These are phyloP conservation scores for Tiliacea aurago DNA, from an alignment of 2,888 invertebrate genomes.

Conservation along the genomic window DNA sequence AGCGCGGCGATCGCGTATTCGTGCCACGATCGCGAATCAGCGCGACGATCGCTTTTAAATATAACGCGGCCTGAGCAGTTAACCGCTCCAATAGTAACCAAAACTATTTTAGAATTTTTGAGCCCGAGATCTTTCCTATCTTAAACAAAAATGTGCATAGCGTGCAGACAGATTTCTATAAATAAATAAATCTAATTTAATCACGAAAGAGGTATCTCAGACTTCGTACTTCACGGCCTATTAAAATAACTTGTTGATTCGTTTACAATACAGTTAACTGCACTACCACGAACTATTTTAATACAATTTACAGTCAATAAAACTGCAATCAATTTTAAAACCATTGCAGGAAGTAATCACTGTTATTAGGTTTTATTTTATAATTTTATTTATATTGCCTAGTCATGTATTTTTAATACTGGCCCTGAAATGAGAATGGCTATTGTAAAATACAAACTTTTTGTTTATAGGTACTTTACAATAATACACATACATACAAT, in stretches of 20 bases:
- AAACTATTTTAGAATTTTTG: background rate
- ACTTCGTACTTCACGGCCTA: background rate
- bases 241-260: background rate
- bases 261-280: slow-evolving; percentile 15
- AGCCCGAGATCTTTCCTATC: background rate
- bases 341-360: slow-evolving; percentile 48
- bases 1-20: no score
- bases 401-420: slow-evolving; percentile 16
- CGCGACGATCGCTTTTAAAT: no score
- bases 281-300: slow-evolving; percentile 10
- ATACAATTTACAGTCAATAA: slow-evolving; percentile 2
- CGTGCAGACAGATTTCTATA: background rate
- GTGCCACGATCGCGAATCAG: no score
- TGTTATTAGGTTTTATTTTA: slow-evolving; percentile 26
- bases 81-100: background rate
- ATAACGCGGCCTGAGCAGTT: no score
- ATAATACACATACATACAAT: background rate
- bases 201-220: background rate
- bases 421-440: slow-evolving; percentile 59
- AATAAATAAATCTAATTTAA: background rate
- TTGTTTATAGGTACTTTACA: no score
- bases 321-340: slow-evolving; percentile 36
- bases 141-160: background rate
- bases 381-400: slow-evolving; percentile 20
- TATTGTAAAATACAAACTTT: background rate